Evolutionary conservation across 23 tunicate genomes (phyloP).

Genomic region (Aplidium turbinatum): DNA sequence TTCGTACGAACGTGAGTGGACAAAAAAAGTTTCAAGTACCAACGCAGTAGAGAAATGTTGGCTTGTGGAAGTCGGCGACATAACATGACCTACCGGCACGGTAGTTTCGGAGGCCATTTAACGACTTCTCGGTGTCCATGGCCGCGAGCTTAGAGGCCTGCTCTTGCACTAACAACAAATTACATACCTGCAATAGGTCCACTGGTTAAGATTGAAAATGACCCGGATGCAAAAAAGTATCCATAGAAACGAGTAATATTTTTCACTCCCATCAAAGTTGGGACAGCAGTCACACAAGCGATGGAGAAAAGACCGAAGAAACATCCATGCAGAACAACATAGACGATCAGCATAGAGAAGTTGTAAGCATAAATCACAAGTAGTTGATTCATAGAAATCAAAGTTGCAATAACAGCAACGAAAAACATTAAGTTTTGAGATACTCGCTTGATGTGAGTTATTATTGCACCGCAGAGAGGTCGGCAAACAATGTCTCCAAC

Average conservation of each 20-base stretch:
- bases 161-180: neutral
- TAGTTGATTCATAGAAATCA: conserved; percentile 3
- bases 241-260: conserved; percentile 33
- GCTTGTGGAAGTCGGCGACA: no score
- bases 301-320: conserved; percentile 28
- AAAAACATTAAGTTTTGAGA: conserved; percentile 24
- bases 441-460: conserved; percentile 10
- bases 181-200: conserved; percentile 54
- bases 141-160: no score
- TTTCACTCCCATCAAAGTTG: conserved; percentile 44
- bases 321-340: conserved; percentile 36
- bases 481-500: conserved; percentile 59
- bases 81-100: no score
- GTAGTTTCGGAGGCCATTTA: no score
- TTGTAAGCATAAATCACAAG: neutral
- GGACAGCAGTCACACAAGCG: conserved; percentile 15
- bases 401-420: neutral
- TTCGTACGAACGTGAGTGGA: no score
- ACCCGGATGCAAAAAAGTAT: conserved; percentile 20
- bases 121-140: no score
- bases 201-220: conserved; percentile 29
- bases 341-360: conserved; percentile 12
- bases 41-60: no score
- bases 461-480: conserved; percentile 32
- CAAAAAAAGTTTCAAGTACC: no score